Base-by-base conservation (phyloP, 2,797 vertebrate genomes). In the Melopsittacus undulatus region DNA sequence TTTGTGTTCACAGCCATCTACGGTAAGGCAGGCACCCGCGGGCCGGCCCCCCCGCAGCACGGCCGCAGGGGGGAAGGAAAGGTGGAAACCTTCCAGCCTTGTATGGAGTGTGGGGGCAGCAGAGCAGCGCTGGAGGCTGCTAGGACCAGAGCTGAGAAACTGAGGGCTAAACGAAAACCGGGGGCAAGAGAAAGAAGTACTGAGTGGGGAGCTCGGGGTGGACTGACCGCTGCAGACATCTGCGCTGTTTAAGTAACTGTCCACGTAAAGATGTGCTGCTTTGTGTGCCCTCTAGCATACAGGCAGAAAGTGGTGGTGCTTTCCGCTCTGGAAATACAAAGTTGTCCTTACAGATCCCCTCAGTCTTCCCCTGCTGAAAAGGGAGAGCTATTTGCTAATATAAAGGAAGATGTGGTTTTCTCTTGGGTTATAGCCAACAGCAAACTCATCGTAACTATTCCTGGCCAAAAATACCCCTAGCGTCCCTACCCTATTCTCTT, bases 1-100 rank as follows among this genome's bases (percentile, higher is more conserved):
- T 92, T 97, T 97, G 22, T 26, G n/a, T 59, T 88, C 92, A 95
- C 96, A 96, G 96, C 98, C 98, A 95, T 98, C 96, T 98, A 98
- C 74, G 97, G 98, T 96, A 98, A 98, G 97, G 91, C 73, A 17
- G 92, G 49, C 43, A 89, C 88, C 87, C 2, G 5, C 3, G 13
- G 43, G 82, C 54, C 9, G n/a, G 40, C 69, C 96, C 86, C 96
- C 95, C 72, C 59, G 93, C 92, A 22, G 42, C 26, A 7, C 5
- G 7, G 46, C 43, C 5, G 11, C 52, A 57, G 21, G 6, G 6
- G 48, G 29, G n/a, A 78, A 73, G 74, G 74, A 90, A 90, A 87
- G 89, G 73, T 69, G 96, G 97, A 97, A 97, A 94, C 90, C 66
- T 88, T 95, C 96, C 88, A 48, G 97, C 98, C 98, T 94, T 97